phyloP scores from a whole-genome alignment of 2,113 vertebrate species.

The Pterocles burchelli region DNA sequence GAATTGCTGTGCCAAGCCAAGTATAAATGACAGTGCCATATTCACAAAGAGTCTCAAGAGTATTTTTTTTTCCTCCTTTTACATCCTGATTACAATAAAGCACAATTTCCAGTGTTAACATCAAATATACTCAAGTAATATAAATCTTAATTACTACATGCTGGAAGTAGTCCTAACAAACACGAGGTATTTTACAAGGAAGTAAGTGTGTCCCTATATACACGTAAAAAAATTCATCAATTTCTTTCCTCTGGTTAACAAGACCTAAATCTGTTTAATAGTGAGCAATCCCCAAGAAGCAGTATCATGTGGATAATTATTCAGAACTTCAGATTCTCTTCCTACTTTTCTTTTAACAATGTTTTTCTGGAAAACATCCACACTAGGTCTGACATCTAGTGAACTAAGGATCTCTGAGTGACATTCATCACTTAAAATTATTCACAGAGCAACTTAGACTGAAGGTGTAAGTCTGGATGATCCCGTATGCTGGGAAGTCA shows the following conservation, averaged over 20 bases:
- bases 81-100: constrained; percentile 12
- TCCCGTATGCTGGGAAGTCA: not conserved
- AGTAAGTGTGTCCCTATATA: constrained; percentile 18
- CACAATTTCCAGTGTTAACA: constrained; percentile 3
- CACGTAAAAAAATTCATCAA: constrained; percentile 22
- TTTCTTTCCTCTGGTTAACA: constrained; percentile 21
- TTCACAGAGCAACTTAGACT: not conserved
- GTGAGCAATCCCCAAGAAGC: constrained; percentile 17
- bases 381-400: not conserved
- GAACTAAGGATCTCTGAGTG: not conserved
- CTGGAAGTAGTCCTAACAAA: constrained; percentile 9
- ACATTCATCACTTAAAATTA: not conserved
- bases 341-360: not conserved
- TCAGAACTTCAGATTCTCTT: not conserved
- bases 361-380: not conserved
- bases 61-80: not conserved
- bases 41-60: not conserved
- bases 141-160: constrained; percentile 64
- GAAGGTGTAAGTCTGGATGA: not conserved
- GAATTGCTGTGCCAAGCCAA: not conserved
- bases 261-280: constrained; percentile 41
- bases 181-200: constrained; percentile 8
- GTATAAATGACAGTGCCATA: not conserved
- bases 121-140: constrained; percentile 37
- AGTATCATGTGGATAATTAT: not conserved